phyloP scores from a whole-genome alignment of 2,888 invertebrate species.

The Priocnemis perturbator region DNA sequence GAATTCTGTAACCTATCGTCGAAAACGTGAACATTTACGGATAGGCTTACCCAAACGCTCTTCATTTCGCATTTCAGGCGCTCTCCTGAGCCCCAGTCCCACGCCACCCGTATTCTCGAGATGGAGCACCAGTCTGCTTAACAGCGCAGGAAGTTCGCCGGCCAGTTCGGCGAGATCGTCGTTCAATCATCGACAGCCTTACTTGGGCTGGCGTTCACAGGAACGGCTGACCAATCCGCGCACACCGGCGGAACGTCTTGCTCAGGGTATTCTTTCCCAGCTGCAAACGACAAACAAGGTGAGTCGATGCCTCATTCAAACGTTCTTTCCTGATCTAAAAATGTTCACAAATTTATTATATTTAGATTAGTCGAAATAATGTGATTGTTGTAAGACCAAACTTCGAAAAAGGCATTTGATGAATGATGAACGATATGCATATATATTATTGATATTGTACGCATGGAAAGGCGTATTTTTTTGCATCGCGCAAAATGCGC shows the following conservation, averaged over 20 bases:
- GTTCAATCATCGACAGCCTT: constrained; percentile 91
- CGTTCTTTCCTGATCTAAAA: not conserved
- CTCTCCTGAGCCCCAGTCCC: constrained; percentile 74
- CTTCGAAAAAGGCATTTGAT: too few species aligned
- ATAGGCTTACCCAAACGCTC: too few species aligned
- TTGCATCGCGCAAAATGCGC: too few species aligned
- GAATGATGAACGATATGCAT: too few species aligned
- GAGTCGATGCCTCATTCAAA: not conserved
- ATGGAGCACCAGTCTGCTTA: constrained; percentile 77
- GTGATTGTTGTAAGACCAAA: too few species aligned
- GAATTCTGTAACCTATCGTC: too few species aligned
- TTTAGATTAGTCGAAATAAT: too few species aligned
- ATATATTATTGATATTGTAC: too few species aligned
- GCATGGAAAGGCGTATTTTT: too few species aligned
- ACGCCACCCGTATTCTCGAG: constrained; percentile 76
- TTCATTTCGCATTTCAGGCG: constrained; percentile 58
- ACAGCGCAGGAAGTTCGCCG: constrained; percentile 77
- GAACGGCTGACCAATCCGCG: constrained; percentile 87
- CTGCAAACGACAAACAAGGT: constrained; percentile 73
- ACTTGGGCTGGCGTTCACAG: constrained; percentile 92
- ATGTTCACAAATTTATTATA: too few species aligned
- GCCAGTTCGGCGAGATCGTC: constrained; percentile 80
- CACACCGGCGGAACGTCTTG: constrained; percentile 89
- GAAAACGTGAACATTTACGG: too few species aligned
- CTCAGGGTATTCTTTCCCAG: constrained; percentile 75